Percentiles rank a stretch among this genome's conserved stretches.
Evolutionary conservation across 2,888 invertebrate genomes (phyloP).

Genomic region (Eugnorisma glareosa): DNA sequence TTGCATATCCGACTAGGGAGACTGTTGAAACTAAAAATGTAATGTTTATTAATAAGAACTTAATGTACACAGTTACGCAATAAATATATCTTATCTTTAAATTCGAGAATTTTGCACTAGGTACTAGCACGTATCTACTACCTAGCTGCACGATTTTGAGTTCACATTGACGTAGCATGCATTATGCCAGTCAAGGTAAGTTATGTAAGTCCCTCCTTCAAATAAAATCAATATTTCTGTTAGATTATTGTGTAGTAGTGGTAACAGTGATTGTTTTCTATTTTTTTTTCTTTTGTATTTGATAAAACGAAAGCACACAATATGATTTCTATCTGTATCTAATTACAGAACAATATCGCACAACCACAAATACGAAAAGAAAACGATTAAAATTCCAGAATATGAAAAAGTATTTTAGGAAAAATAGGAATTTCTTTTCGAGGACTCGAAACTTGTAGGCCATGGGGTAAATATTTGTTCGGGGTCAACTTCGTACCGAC

Average conservation of each 20-base stretch:
- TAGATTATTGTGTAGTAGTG: constrained; percentile 3
- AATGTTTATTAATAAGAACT: too few species aligned
- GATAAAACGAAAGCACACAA: background rate
- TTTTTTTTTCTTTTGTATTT: background rate
- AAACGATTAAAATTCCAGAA: background rate
- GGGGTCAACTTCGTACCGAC: background rate
- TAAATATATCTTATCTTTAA: too few species aligned
- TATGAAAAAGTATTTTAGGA: background rate
- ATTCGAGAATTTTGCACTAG: background rate
- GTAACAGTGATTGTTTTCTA: background rate
- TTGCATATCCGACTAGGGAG: too few species aligned
- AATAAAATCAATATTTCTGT: constrained; percentile 51
- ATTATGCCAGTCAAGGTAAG: constrained; percentile 31
- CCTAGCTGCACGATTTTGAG: constrained; percentile 9
- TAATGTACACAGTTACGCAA: too few species aligned
- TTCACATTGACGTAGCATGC: constrained; percentile 20
- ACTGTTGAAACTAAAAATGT: too few species aligned
- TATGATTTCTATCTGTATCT: background rate
- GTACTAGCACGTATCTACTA: background rate
- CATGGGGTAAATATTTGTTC: constrained; percentile 1
- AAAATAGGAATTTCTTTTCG: constrained; percentile 6
- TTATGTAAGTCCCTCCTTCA: constrained; percentile 23
- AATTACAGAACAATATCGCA: background rate
- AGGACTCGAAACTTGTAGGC: background rate
- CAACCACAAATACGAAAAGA: background rate